Evolutionary conservation across 1,140 invertebrate species (phyloP), one percentile per base, ranked within the genome.

Genomic region (Oscheius sp.): DNA sequence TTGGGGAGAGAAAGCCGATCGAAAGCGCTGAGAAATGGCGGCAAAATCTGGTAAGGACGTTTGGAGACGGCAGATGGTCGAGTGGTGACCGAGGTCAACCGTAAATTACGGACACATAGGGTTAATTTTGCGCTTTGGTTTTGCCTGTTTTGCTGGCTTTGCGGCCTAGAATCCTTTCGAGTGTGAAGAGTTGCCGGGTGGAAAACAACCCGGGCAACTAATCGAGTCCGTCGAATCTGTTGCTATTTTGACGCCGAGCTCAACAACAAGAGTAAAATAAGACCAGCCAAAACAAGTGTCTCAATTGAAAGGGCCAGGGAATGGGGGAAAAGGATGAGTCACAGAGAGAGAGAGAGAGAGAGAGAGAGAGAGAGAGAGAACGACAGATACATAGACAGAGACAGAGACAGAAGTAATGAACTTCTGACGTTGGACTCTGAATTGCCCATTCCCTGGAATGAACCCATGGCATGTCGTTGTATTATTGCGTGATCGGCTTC

Each of bases 1-100:
- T n/a, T n/a, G n/a, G n/a, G n/a, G n/a, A n/a, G n/a, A 55, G 7
- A 55, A 55, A 23, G 49, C 7, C 7, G 28, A 55, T 15, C 7
- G 15, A 55, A 26, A 13, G 23, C 23, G 49, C 28, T 15, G 49
- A 26, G 28, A 55, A 55, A 55, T 55, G 49, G 49, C 49, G 49
- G 49, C 15, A 7, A 55, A 55, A 55, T 55, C 49, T 55, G 15
- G 28, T 55, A 55, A 55, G 49, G 49, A 26, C 38, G n/a, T 10
- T 42, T 7, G n/a, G 38, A 42, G 49, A 13, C 49, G 49, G 28
- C 49, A 55, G 49, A 55, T 55, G 49, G 49, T 26, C 49, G 49
- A 55, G 49, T 55, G 49, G 23, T 26, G 49, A 15, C 15, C 49
- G 49, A 55, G 49, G 49, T 55, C 49, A 55, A 55, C 49, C 28